Evolutionary conservation across 2,888 invertebrate species (phyloP), one percentile per base, ranked within the genome.

Genomic region (Lamellibrachia satsuma): DNA sequence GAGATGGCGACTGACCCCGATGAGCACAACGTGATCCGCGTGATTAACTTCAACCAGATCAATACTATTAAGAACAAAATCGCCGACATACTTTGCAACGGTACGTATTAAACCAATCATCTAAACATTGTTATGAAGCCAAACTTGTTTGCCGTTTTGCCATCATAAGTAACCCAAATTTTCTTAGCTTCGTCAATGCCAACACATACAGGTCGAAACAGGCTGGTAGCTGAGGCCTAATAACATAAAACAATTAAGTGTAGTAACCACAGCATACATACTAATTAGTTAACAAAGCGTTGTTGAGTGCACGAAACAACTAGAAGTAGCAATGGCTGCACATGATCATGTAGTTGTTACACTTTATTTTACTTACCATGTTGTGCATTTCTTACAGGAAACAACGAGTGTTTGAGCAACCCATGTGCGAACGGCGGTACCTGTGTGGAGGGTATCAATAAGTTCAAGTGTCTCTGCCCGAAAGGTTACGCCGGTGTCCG

Each of bases 371-470:
- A 52, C 11, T 91, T 52, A 52, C 9, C 9, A 52, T 52, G 39
- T 27, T 52, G 51, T 92, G 57, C 57, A 27, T 22, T 52, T 92
- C 15, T 52, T 93, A 11, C 92, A 93, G 92, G 90, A 60, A 22
- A 22, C n/a, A 6, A n/a, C 75, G 93, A 93, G 90, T 94, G 94
- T 90, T 75, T 92, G 52, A 90, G 91, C 52, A 94, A 92, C 60
- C 94, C 94, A 3, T 94, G 94, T 91, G 52, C n/a, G 11, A 93
- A 93, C 57, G 93, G 93, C 3, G 94, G 94, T 1, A 92, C 92
- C 0, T 94, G 94, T 91, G 27, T 92, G 51, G 92, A 93, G 27
- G 92, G 92, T 3, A 92, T 94, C 52, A 93, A 94, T 90, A 93
- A 90, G 75, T 94, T 92, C 92, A 91, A 75, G 9, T 94, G 94